These are phyloP conservation scores for Notothenia coriiceps DNA, from an alignment of 2,113 vertebrate species.

Conservation along the genomic window DNA sequence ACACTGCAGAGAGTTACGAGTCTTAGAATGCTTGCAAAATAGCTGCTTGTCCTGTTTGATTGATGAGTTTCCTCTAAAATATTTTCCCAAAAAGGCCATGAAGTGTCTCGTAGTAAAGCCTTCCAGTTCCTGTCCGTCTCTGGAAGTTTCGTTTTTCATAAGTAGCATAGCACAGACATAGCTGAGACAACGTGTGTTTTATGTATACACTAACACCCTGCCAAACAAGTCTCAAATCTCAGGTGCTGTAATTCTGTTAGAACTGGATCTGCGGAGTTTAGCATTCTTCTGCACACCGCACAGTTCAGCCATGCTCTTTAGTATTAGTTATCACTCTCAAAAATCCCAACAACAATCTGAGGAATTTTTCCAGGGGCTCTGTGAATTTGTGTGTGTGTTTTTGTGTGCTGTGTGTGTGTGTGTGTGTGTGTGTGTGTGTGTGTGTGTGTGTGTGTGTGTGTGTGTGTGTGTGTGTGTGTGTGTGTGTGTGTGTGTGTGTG, in stretches of 20 bases:
- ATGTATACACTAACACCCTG: neutral
- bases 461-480: constrained; percentile 2
- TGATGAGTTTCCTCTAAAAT: constrained; percentile 16
- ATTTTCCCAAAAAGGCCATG: constrained; percentile 38
- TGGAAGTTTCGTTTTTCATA: constrained; percentile 19
- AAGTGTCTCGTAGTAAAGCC: constrained; percentile 11
- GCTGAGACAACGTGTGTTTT: constrained; percentile 35
- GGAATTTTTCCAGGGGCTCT: constrained; percentile 77
- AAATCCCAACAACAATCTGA: constrained; percentile 75
- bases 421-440: constrained; percentile 8
- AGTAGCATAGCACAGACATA: constrained; percentile 39
- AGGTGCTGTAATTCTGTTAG: constrained; percentile 37
- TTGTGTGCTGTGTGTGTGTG: too few relatives aligned
- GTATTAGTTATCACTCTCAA: constrained; percentile 63
- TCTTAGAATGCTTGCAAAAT: constrained; percentile 17
- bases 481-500: constrained; percentile 1
- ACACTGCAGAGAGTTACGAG: constrained; percentile 10
- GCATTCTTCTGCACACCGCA: constrained; percentile 38
- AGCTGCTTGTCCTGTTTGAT: constrained; percentile 28
- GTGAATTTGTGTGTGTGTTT: too few relatives aligned
- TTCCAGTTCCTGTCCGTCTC: constrained; percentile 1
- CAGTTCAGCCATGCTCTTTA: constrained; percentile 14
- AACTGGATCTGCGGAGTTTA: constrained; percentile 13
- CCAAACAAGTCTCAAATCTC: constrained; percentile 4
- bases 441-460: constrained; percentile 6